Percentiles rank a stretch among this genome's conserved stretches.
phyloP scores from a whole-genome alignment of 1,140 invertebrate genomes.

The Dysdera silvatica region DNA sequence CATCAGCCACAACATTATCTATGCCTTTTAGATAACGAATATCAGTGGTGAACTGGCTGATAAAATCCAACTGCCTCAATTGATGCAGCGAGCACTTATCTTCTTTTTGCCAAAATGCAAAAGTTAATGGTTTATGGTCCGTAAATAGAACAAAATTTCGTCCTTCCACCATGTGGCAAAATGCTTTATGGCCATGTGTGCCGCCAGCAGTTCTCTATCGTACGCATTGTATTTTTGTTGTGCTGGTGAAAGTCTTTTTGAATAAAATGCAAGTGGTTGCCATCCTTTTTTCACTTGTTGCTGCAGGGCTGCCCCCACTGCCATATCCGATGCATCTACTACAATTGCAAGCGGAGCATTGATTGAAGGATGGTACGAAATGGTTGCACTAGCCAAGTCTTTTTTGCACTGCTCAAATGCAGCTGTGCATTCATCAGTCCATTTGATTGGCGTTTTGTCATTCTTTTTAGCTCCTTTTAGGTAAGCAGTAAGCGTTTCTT shows the following conservation, averaged over 20 bases:
- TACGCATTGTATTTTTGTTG: not conserved
- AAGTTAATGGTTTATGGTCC: too few species aligned
- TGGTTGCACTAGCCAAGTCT: slow-evolving; percentile 23
- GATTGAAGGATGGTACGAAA: not conserved
- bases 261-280: not conserved
- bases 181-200: not conserved
- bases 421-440: not conserved
- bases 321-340: slow-evolving; percentile 14
- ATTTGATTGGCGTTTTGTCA: too few species aligned
- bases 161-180: not conserved
- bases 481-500: not conserved
- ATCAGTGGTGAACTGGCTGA: slow-evolving; percentile 41
- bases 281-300: too few species aligned
- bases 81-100: slow-evolving; percentile 19
- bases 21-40: slow-evolving; percentile 41
- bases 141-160: too few species aligned
- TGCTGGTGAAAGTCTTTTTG: not conserved
- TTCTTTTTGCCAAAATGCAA: too few species aligned
- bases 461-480: not conserved
- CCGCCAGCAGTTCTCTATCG: not conserved
- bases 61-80: slow-evolving; percentile 39
- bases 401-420: slow-evolving; percentile 44
- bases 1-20: slow-evolving; percentile 36
- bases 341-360: not conserved
- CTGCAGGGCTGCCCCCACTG: not conserved